These are phyloP conservation scores for Cnemophilus loriae DNA, from an alignment of 2,113 vertebrate species.

Conservation along the genomic window DNA sequence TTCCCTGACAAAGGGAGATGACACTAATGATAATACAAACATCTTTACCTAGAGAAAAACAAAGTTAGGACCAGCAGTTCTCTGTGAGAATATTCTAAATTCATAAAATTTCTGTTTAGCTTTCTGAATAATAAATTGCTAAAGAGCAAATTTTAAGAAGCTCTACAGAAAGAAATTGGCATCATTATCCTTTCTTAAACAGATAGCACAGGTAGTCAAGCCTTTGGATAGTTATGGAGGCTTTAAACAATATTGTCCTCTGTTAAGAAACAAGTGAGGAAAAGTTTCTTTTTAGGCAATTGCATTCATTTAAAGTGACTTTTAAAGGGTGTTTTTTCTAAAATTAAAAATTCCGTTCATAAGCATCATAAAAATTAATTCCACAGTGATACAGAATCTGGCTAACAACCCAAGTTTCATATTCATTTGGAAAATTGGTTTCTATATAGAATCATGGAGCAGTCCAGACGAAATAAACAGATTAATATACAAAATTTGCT, in stretches of 20 bases:
- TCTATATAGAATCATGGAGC: neutral
- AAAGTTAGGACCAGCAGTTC: neutral
- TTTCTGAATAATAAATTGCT: neutral
- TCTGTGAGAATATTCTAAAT: neutral
- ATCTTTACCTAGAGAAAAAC: neutral
- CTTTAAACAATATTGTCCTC: neutral
- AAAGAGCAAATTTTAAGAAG: neutral
- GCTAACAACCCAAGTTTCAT: neutral
- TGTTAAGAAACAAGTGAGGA: neutral
- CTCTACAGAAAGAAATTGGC: neutral
- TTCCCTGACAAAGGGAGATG: neutral
- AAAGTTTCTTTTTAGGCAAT: neutral
- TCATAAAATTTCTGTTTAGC: neutral
- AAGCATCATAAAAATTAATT: neutral
- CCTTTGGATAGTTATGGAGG: neutral
- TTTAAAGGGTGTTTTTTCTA: neutral
- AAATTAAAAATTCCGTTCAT: neutral
- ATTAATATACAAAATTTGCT: neutral
- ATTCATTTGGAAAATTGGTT: neutral
- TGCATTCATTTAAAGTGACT: neutral
- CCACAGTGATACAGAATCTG: neutral
- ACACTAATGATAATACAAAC: neutral
- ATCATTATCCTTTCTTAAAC: slow-evolving; percentile 3
- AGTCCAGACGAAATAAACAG: neutral
- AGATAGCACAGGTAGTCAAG: neutral